Evolutionary conservation across 2,888 invertebrate species (phyloP), one percentile per base, ranked within the genome.

Genomic region (Andrena bucephala): DNA sequence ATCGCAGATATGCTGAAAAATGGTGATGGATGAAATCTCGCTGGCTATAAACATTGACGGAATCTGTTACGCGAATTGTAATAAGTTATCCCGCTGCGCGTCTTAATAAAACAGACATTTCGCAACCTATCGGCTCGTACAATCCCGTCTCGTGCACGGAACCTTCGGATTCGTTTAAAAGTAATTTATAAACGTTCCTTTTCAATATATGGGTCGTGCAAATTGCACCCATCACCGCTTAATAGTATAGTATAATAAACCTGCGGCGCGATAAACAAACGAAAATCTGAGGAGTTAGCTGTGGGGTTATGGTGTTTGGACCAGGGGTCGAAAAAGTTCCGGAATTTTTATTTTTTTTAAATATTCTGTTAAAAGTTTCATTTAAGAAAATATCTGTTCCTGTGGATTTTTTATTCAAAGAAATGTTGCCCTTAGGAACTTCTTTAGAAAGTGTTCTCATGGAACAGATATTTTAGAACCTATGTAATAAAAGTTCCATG

Each of bases 1-100:
- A 89, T 90, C 86, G 83, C 78, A 87, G 89, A 90, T 89, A 89
- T 85, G 89, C 86, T 89, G 90, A 90, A 90, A 90, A 90, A 90
- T 90, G 89, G 89, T 90, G 90, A 90, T 90, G 90, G 90, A 90
- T 90, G 85, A 89, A 89, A 88, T 83, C 81, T 86, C 83, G 84
- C 81, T 83, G 77, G 85, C 90, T 85, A 85, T 87, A 88, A 90
- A 90, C 90, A 90, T 90, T 86, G 89, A 89, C 87, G 90, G 85
- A 89, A 90, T 90, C 89, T 85, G 90, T 90, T 88, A 89, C 74
- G 85, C 68, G 87, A 83, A 88, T 88, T 84, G 89, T 88, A 87
- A 86, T 87, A 87, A 83, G 85, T 89, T 87, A 88, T 87, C 77
- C 83, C 80, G 72, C 76, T 72, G 86, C 57, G 84, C 77, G 86